Base-by-base conservation (phyloP, 2,888 invertebrate species). In the Magallana nippona region DNA sequence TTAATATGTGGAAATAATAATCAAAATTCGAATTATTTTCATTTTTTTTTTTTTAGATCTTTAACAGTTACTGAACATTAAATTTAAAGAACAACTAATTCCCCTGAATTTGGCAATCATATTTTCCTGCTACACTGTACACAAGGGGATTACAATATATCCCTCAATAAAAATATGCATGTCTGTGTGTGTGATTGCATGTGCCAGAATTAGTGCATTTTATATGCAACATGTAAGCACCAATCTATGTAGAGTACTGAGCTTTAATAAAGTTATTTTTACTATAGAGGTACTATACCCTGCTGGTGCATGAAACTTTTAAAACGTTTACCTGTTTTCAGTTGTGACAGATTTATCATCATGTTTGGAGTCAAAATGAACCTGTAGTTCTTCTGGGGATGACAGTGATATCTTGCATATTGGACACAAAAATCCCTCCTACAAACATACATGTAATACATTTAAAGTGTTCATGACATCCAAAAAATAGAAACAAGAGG, bases 401-500 rank as follows among this genome's bases (percentile, higher is more conserved):
- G 94, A 88, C 86, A 95, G 94, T 10, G 94, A 93, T 83, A 91
- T 90, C 92, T 94, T 94, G 88, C 95, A 94, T 81, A 93, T 91
- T 17, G 94, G 94, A 88, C 94, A 95, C 19, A 95, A 88, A 90
- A 95, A 95, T 3, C 95, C 95, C 91, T 95, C 92, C 92, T 92
- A 86, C 17, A 83, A 83, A 63, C 22, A 19, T 32, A 81, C 8
- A 83, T 32, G 32, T 27, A 22, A 15, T 15, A n/a, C 13, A 78
- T 78, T 19, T 2, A 27, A 44, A 44, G 5, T 5, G 44, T 5
- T 44, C 44, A 44, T 8, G 44, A 44, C 44, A 44, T 44, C 44
- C 44, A 44, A 44, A 44, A 44, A 5, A 44, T 5, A 44, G 2
- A 2, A 27, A 27, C 27, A 27, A 27, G 27, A 27, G n/a, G n/a